These are phyloP conservation scores for Eupithecia insigniata DNA, from an alignment of 2,888 invertebrate genomes.

Conservation along the genomic window DNA sequence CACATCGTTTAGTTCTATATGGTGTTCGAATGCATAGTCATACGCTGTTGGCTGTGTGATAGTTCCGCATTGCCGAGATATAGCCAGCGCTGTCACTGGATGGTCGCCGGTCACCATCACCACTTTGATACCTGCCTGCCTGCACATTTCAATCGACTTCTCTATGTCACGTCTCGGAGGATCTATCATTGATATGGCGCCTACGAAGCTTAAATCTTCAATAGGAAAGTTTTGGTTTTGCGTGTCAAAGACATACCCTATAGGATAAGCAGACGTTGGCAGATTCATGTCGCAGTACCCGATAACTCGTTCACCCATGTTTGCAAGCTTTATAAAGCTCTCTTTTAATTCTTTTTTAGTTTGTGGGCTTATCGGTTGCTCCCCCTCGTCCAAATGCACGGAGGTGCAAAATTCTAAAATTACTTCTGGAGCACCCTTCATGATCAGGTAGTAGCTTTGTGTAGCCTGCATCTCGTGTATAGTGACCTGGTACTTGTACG, in stretches of 20 bases:
- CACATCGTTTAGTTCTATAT: slow-evolving; percentile 81
- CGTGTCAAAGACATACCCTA: slow-evolving; percentile 83
- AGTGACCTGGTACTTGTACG: slow-evolving; percentile 88
- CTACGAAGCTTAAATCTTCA: slow-evolving; percentile 83
- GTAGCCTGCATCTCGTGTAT: slow-evolving; percentile 85
- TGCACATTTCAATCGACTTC: slow-evolving; percentile 86
- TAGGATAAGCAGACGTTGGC: slow-evolving; percentile 78
- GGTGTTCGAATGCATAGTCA: slow-evolving; percentile 87
- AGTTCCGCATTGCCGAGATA: slow-evolving; percentile 87
- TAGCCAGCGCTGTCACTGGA: slow-evolving; percentile 89
- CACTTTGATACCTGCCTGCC: slow-evolving; percentile 88
- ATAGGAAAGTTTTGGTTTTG: slow-evolving; percentile 87
- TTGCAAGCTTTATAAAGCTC: slow-evolving; percentile 90
- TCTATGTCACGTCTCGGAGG: slow-evolving; percentile 88
- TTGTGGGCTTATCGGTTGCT: slow-evolving; percentile 71
- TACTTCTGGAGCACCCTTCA: slow-evolving; percentile 91
- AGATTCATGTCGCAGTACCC: slow-evolving; percentile 91
- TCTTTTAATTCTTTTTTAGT: slow-evolving; percentile 84
- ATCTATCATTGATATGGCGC: slow-evolving; percentile 89
- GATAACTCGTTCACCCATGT: slow-evolving; percentile 93
- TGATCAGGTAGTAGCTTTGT: slow-evolving; percentile 84
- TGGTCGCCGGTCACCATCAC: slow-evolving; percentile 90
- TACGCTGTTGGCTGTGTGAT: slow-evolving; percentile 87
- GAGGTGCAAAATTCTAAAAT: slow-evolving; percentile 86
- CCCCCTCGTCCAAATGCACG: slow-evolving; percentile 83